These are phyloP conservation scores for Drosophila elegans DNA, from an alignment of 1,140 invertebrate genomes.

Conservation along the genomic window DNA sequence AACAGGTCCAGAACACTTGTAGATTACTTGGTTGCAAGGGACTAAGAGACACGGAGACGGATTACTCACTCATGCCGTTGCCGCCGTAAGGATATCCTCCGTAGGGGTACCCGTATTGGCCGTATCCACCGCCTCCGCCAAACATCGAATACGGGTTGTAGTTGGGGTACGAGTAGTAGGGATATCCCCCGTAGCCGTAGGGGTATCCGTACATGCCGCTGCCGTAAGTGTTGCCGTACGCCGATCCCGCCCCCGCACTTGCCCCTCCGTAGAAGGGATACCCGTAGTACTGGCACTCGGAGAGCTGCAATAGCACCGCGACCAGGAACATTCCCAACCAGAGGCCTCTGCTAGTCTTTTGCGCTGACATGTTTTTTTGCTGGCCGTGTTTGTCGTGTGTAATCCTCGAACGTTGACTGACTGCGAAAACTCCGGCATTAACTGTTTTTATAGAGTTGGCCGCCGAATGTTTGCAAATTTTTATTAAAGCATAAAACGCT, in stretches of 20 bases:
- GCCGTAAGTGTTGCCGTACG: slow-evolving; percentile 37
- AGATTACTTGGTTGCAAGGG: slow-evolving; percentile 16
- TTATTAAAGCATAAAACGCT: slow-evolving; percentile 46
- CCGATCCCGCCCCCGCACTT: slow-evolving; percentile 35
- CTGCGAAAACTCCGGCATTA: slow-evolving; percentile 19
- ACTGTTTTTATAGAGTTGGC: slow-evolving; percentile 57
- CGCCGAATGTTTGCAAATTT: slow-evolving; percentile 27
- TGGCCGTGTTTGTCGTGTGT: slow-evolving; percentile 21
- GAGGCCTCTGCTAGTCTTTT: slow-evolving; percentile 26
- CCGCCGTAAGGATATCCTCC: slow-evolving; percentile 66
- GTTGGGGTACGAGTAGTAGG: slow-evolving; percentile 46
- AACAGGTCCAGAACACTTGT: slow-evolving; percentile 81
- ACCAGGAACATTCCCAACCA: slow-evolving; percentile 34
- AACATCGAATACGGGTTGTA: slow-evolving; percentile 51
- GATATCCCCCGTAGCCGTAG: slow-evolving; percentile 57
- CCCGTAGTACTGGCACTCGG: slow-evolving; percentile 56
- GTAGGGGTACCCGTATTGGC: slow-evolving; percentile 61
- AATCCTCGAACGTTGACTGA: slow-evolving; percentile 51
- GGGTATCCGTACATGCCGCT: slow-evolving; percentile 48
- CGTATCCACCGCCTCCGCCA: slow-evolving; percentile 35
- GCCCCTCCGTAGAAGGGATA: slow-evolving; percentile 57
- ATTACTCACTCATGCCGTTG: slow-evolving; percentile 72
- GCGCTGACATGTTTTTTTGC: slow-evolving; percentile 29
- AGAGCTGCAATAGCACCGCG: slow-evolving; percentile 32
- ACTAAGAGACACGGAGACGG: not conserved